Evolutionary conservation across 2,888 invertebrate genomes (phyloP), one percentile per base, ranked within the genome.

Genomic region (Pammene aurita): DNA sequence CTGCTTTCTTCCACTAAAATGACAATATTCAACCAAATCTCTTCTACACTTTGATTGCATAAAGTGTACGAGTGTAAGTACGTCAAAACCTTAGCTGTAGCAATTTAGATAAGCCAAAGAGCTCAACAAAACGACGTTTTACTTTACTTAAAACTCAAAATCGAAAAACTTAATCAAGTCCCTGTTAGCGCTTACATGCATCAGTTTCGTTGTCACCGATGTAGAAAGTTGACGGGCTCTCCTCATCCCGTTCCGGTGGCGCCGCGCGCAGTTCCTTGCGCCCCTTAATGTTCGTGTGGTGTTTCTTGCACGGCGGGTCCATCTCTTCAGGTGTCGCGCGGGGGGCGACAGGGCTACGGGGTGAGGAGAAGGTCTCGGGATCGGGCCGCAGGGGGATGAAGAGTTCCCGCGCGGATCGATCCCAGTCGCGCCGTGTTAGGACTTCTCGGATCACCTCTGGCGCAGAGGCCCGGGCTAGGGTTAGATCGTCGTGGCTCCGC

Each of bases 401-500:
- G 0, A 91, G 82, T n/a, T 92, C 90, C 52, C 80, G 82, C 26
- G 82, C 77, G 60, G 90, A 90, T 4, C 89, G 76, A 65, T 92
- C 89, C 92, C 92, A 92, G 79, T 89, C 89, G n/a, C 92, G 78
- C 0, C 92, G 76, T 73, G 88, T 90, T 1, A 90, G 66, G 2
- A 91, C 87, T 70, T 92, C 90, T 74, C 90, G 84, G 52, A 92
- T 90, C 73, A 92, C 90, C 76, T 87, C 88, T 35, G 92, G 92
- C 0, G 92, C 92, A 42, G 90, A 91, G 78, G 18, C 13, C n/a
- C 62, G 62, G 26, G 62, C 62, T 18, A 62, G 18, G 18, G 62
- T 10, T 4, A 62, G 62, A 50, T 62, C 62, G 6, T 62, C 62
- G 41, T 90, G 89, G 77, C 90, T 88, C n/a, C 88, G 84, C 0